A percentile compares a stretch with the other conserved stretches of the same genome.
phyloP scores from a whole-genome alignment of 2,113 vertebrate species.

The Otus sunia region DNA sequence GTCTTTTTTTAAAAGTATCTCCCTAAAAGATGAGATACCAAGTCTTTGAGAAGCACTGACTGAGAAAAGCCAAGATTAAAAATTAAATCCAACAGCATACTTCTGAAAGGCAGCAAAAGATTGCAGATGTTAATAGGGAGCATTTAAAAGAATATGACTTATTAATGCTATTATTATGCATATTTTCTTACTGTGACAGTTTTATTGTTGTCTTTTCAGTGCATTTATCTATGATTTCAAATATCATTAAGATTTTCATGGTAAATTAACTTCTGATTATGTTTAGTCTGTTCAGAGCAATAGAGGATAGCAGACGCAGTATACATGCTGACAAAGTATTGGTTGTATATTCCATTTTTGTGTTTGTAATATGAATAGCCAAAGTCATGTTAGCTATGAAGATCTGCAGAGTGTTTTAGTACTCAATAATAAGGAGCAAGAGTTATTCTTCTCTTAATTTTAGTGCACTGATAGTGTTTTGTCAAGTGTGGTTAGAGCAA shows the following conservation, averaged over 20 bases:
- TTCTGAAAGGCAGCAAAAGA: background rate
- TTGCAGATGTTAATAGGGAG: background rate
- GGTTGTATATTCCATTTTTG: background rate
- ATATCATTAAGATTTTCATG: conserved; percentile 55
- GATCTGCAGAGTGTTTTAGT: background rate
- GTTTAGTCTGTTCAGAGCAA: background rate
- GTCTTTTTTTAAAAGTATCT: background rate
- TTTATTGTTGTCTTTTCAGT: conserved; percentile 35
- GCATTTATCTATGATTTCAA: conserved; percentile 48
- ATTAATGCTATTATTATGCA: background rate
- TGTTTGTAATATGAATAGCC: background rate
- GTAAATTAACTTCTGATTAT: conserved; percentile 57
- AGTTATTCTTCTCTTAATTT: background rate
- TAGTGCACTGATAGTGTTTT: background rate
- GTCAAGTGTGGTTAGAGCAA: background rate
- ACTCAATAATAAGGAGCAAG: background rate
- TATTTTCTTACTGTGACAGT: background rate
- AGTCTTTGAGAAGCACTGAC: background rate
- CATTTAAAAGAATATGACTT: background rate
- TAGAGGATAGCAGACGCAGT: background rate
- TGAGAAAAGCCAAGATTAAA: background rate
- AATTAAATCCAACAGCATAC: background rate
- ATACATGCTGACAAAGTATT: background rate
- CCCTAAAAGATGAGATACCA: background rate
- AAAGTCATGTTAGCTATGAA: background rate